phyloP scores from a whole-genome alignment of 2,888 invertebrate species.

The Papilio demoleus region DNA sequence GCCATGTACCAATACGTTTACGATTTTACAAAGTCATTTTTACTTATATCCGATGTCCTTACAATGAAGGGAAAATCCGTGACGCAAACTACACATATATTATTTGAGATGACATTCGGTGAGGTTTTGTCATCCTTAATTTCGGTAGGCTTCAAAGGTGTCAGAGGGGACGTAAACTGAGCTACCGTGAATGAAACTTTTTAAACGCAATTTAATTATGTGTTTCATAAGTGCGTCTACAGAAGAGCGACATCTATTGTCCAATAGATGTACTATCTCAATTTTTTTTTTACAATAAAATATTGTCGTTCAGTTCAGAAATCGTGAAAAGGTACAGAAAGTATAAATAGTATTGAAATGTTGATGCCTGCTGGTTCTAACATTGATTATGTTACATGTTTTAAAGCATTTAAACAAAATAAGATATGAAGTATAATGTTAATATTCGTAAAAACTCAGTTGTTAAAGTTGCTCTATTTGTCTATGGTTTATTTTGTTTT shows the following conservation, averaged over 20 bases:
- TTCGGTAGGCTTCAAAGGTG: too few species aligned
- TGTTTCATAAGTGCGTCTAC: not conserved
- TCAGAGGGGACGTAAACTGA: too few species aligned
- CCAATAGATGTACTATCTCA: not conserved
- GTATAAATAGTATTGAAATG: not conserved
- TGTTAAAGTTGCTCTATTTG: too few species aligned
- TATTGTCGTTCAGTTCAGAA: slow-evolving; percentile 2
- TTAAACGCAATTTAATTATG: too few species aligned
- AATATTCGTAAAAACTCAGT: too few species aligned
- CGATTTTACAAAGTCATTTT: not conserved
- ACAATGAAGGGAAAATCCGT: too few species aligned
- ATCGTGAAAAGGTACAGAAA: not conserved
- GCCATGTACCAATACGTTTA: too few species aligned
- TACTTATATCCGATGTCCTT: too few species aligned
- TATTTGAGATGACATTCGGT: too few species aligned
- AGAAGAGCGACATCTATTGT: slow-evolving; percentile 18
- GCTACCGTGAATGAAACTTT: too few species aligned
- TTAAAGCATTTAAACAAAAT: not conserved
- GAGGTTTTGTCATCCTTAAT: too few species aligned
- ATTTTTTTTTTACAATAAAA: not conserved
- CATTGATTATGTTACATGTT: not conserved
- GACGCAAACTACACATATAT: too few species aligned
- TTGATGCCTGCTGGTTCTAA: not conserved
- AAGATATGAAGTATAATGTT: not conserved
- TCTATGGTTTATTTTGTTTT: slow-evolving; percentile 44